Percentiles rank a stretch among this genome's conserved stretches.
Evolutionary conservation across 1,140 invertebrate genomes (phyloP).

Genomic region (Asbolus verrucosus): DNA sequence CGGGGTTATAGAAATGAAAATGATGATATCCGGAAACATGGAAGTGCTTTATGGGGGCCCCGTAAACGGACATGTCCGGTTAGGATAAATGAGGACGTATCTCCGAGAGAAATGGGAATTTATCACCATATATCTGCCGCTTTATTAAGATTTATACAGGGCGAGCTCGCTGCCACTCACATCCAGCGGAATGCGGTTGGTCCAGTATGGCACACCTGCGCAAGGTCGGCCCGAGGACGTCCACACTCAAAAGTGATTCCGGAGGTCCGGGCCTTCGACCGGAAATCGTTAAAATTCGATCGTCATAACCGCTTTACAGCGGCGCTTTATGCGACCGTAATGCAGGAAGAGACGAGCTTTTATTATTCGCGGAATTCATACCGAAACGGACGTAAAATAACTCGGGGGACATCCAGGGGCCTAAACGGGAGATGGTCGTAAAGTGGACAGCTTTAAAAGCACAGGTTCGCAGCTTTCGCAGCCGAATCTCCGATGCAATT

Average conservation of each 20-base stretch:
- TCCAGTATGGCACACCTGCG: constrained; percentile 55
- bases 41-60: constrained; percentile 63
- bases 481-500: too few species aligned
- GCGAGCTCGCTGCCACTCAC: constrained; percentile 46
- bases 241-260: constrained; percentile 24
- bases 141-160: constrained; percentile 66
- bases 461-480: background rate
- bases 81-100: constrained; percentile 64
- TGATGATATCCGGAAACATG: constrained; percentile 64
- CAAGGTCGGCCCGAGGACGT: constrained; percentile 49
- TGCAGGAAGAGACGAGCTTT: constrained; percentile 62
- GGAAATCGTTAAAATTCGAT: constrained; percentile 33
- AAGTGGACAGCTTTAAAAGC: constrained; percentile 17
- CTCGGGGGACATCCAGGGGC: constrained; percentile 42
- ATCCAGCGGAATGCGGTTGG: constrained; percentile 50
- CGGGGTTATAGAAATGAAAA: constrained; percentile 62
- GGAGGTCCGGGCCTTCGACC: constrained; percentile 4
- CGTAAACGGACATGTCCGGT: constrained; percentile 62
- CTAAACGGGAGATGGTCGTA: constrained; percentile 45
- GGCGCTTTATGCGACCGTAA: constrained; percentile 59
- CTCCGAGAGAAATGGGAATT: constrained; percentile 64
- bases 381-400: constrained; percentile 40
- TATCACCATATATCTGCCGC: constrained; percentile 64
- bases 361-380: constrained; percentile 61
- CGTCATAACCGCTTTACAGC: constrained; percentile 17